A percentile compares a stretch with the other conserved stretches of the same genome.
phyloP scores from a whole-genome alignment of 2,888 invertebrate species.

The Pantelozetes paolii region DNA sequence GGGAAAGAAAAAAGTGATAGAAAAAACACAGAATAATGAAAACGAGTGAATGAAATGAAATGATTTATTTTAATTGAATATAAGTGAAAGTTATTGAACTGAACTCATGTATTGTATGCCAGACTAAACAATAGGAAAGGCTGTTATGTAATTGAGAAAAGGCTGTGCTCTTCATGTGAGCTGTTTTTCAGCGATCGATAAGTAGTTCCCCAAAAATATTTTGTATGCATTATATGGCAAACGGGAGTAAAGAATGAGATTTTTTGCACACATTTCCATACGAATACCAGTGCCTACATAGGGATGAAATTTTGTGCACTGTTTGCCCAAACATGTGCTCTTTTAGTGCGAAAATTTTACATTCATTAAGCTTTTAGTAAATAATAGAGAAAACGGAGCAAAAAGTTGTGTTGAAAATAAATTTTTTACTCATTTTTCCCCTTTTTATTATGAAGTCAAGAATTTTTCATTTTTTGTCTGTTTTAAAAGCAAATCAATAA shows the following conservation, averaged over 20 bases:
- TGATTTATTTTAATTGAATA: constrained; percentile 35
- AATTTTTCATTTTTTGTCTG: not conserved
- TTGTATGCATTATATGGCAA: not conserved
- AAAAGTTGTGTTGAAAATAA: constrained; percentile 5
- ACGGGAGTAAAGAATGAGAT: constrained; percentile 18
- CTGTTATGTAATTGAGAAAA: constrained; percentile 5
- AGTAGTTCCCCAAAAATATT: constrained; percentile 10
- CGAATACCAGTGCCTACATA: not conserved
- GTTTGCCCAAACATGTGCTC: constrained; percentile 8
- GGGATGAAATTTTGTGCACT: constrained; percentile 20
- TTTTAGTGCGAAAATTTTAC: constrained; percentile 20
- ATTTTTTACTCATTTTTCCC: not conserved
- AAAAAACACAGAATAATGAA: not conserved
- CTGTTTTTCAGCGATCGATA: constrained; percentile 7
- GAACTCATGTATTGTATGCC: constrained; percentile 19
- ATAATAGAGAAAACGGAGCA: not conserved
- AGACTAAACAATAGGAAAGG: constrained; percentile 5
- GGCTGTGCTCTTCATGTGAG: not conserved
- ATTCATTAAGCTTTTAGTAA: constrained; percentile 22
- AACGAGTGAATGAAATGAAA: constrained; percentile 23
- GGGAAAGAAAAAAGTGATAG: not conserved
- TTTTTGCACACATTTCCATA: constrained; percentile 4
- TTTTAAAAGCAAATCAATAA: not conserved
- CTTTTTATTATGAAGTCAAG: not conserved
- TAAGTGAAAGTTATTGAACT: constrained; percentile 31